Evolutionary conservation across 2,113 vertebrate genomes (phyloP), one percentile per base, ranked within the genome.

Genomic region (Fregata magnificens): DNA sequence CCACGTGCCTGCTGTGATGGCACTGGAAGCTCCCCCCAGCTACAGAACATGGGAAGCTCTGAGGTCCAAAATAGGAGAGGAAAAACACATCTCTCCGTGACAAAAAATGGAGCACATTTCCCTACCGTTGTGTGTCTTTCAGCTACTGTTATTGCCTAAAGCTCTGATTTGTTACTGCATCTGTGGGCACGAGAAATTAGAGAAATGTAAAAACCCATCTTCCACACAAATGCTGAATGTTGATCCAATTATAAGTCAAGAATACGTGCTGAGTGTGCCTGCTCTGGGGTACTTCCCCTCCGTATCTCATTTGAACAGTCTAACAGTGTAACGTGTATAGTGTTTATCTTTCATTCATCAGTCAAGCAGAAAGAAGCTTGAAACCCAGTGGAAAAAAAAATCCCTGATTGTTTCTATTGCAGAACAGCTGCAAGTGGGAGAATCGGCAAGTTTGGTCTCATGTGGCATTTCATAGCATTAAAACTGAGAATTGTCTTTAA

Each of bases 401-500:
- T 21, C 67, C 53, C 88, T 82, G n/a, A 22, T 69, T 85, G 36
- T 55, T 93, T 72, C 63, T 58, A 12, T 72, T 81, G 50, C 49
- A 77, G 70, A 95, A 69, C 86, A 97, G 77, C 88, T 97, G 81
- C 65, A 88, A 93, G 79, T 65, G 45, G 42, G 52, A 94, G 91
- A 96, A 74, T 89, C 61, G 20, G 88, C 65, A 86, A 79, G 20
- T 90, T 91, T 90, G 72, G 58, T 95, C 92, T 73, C 66, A 77
- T 49, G 65, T 56, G 77, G 71, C 73, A 63, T 88, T 92, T 77
- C 5, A 2, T 44, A 86, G 67, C 45, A 34, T 66, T 42, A 73
- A 58, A 90, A 85, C 31, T 77, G 65, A 89, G 42, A 86, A 47
- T 47, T 20, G 45, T 47, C 45, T 47, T 47, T 47, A 47, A 47